phyloP scores from a whole-genome alignment of 2,113 vertebrate species.

The Cyphomyrus plagiostoma region DNA sequence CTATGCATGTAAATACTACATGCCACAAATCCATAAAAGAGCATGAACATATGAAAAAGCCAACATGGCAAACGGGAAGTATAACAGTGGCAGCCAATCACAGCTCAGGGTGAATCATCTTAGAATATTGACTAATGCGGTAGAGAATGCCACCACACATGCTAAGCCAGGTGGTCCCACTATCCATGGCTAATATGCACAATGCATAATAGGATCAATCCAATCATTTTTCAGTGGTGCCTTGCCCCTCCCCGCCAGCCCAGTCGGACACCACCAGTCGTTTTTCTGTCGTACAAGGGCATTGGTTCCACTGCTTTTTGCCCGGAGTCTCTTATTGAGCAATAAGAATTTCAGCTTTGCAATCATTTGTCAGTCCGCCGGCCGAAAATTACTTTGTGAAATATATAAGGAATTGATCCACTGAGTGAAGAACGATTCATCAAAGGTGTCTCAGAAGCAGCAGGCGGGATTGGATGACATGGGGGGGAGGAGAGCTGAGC shows the following conservation, averaged over 20 bases:
- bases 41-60: neutral
- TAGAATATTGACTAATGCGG: neutral
- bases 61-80: neutral
- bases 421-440: constrained; percentile 6
- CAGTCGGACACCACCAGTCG: neutral
- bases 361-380: constrained; percentile 17
- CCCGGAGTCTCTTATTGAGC: constrained; percentile 16
- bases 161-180: neutral
- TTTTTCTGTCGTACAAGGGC: neutral
- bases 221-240: neutral
- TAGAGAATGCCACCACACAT: neutral
- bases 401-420: constrained; percentile 23
- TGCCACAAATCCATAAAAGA: neutral
- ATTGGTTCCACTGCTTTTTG: constrained; percentile 10
- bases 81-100: neutral
- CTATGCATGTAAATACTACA: neutral
- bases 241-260: neutral
- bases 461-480: neutral
- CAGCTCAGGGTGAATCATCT: neutral
- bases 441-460: neutral
- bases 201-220: neutral
- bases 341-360: constrained; percentile 15
- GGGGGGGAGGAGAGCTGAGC: neutral
- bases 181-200: neutral
- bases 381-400: constrained; percentile 20